Evolutionary conservation across 2,888 invertebrate species (phyloP).

Genomic region (Drosophila mayaguana): DNA sequence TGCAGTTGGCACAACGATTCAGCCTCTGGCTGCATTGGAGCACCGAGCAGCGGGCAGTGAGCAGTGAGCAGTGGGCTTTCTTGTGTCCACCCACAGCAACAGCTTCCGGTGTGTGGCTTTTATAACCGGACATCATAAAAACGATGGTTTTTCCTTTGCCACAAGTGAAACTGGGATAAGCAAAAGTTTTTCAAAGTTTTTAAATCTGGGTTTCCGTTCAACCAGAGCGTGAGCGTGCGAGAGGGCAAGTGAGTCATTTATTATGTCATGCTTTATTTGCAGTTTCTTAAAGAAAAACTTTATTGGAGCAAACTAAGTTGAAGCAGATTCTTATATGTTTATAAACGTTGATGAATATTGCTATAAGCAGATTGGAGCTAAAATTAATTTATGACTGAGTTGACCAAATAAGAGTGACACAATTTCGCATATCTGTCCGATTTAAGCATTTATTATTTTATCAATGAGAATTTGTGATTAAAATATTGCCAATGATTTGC

Average conservation of each 20-base stretch:
- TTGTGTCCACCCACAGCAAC: neutral
- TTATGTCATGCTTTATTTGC: conserved; percentile 19
- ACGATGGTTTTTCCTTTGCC: conserved; percentile 14
- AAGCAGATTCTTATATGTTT: neutral
- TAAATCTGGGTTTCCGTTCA: conserved; percentile 3
- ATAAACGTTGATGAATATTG: neutral
- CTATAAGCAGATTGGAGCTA: neutral
- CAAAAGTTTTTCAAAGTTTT: conserved; percentile 21
- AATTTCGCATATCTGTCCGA: neutral
- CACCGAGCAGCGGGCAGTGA: neutral
- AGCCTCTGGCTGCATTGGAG: conserved; percentile 24
- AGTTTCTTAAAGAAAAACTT: conserved; percentile 1
- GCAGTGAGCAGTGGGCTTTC: neutral
- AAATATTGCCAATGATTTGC: too few relatives aligned
- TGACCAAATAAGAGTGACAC: neutral
- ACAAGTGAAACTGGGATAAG: conserved; percentile 1
- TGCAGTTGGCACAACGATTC: conserved; percentile 33
- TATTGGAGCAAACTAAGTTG: neutral
- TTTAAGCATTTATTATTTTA: neutral
- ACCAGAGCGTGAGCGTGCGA: neutral
- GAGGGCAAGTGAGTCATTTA: too few relatives aligned
- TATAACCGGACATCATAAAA: conserved; percentile 20
- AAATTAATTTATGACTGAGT: neutral
- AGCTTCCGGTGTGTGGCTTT: conserved; percentile 11
- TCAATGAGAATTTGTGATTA: too few relatives aligned